Conservation (phyloP, 2,113 vertebrate genomes). For the Tychaedon coryphoeus region DNA sequence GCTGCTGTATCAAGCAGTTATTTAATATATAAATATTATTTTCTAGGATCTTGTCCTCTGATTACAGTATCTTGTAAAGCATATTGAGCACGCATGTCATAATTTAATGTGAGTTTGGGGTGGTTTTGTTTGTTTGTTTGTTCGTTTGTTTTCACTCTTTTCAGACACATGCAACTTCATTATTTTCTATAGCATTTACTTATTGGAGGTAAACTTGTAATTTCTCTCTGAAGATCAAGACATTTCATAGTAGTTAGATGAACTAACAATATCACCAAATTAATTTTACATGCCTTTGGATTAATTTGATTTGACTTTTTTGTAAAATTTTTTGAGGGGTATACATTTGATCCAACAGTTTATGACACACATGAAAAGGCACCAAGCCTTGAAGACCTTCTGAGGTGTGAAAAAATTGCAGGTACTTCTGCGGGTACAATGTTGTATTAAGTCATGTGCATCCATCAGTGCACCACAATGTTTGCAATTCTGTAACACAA, state of each 20-base stretch:
- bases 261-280: background rate
- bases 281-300: background rate
- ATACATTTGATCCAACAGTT: background rate
- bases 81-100: background rate
- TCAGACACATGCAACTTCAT: background rate
- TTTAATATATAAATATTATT: background rate
- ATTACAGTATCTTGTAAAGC: background rate
- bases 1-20: background rate
- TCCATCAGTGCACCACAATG: background rate
- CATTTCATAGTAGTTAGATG: background rate
- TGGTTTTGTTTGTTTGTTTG: background rate
- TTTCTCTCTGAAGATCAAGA: background rate
- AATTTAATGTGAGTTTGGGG: fast-evolving
- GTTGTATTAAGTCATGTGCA: background rate
- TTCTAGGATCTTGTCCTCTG: background rate
- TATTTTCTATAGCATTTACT: background rate
- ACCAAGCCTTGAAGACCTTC: background rate
- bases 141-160: fast-evolving
- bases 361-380: background rate
- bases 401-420: background rate
- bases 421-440: background rate
- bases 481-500: background rate
- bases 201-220: background rate
- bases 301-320: background rate
- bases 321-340: background rate